These are phyloP conservation scores for Harmothoe impar DNA, from an alignment of 2,888 invertebrate species.

Conservation along the genomic window DNA sequence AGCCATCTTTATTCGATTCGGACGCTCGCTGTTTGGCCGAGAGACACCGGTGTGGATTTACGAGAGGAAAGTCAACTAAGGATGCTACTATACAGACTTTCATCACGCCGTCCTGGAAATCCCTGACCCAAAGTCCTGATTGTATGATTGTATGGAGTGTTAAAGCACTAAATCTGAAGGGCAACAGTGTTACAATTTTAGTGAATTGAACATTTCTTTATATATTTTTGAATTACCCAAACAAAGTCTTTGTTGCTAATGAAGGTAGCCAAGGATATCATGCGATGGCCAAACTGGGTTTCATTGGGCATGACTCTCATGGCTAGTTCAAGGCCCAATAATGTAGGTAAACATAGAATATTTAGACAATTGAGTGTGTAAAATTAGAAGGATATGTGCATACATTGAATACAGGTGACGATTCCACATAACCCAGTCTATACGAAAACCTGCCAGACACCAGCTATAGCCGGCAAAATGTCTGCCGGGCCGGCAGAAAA, in stretches of 20 bases:
- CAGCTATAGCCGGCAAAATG: too few relatives aligned
- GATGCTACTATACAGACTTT: not conserved
- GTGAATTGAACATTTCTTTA: not conserved
- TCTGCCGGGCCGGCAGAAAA: too few relatives aligned
- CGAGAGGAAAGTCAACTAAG: slow-evolving; percentile 45
- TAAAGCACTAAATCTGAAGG: not conserved
- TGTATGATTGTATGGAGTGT: not conserved
- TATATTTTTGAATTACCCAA: not conserved
- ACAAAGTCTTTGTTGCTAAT: not conserved
- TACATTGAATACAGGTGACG: not conserved
- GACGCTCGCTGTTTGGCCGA: slow-evolving; percentile 69
- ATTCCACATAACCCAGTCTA: not conserved
- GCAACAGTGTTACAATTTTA: not conserved
- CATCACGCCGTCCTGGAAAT: not conserved
- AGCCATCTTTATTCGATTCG: slow-evolving; percentile 69
- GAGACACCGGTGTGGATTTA: slow-evolving; percentile 72
- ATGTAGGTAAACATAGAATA: too few relatives aligned
- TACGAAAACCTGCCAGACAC: too few relatives aligned
- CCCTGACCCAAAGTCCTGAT: not conserved
- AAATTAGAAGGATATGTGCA: too few relatives aligned
- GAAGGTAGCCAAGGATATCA: too few relatives aligned
- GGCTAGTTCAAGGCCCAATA: too few relatives aligned
- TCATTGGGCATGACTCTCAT: too few relatives aligned
- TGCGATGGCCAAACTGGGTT: too few relatives aligned
- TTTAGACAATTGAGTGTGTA: too few relatives aligned